Conservation (phyloP, 2,797 vertebrate species). For the Salarias fasciatus region DNA sequence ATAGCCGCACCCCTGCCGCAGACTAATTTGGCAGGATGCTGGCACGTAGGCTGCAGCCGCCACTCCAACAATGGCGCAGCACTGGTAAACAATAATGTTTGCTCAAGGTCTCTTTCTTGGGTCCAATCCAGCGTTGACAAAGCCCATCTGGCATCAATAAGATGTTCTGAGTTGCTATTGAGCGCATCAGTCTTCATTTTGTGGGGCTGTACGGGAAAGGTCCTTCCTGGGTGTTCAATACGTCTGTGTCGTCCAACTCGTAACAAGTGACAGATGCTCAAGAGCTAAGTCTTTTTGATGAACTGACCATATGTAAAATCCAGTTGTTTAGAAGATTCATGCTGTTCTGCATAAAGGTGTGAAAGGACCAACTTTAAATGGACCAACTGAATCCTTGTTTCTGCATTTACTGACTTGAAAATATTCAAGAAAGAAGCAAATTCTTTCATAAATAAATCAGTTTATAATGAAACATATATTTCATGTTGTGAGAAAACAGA, state of each 20-base stretch:
- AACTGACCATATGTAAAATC: slow-evolving; percentile 24
- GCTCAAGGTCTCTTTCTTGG: slow-evolving; percentile 79
- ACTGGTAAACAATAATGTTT: slow-evolving; percentile 83
- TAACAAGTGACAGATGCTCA: slow-evolving; percentile 64
- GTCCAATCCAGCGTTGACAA: slow-evolving; percentile 72
- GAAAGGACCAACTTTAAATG: no score
- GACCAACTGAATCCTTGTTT: no score
- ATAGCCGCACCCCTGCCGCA: slow-evolving; percentile 68
- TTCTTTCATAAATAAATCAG: no score
- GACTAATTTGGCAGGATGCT: slow-evolving; percentile 80
- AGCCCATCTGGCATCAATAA: slow-evolving; percentile 81
- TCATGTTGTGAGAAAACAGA: no score
- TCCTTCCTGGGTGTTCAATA: slow-evolving; percentile 44
- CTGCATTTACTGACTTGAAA: no score
- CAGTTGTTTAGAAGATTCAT: no score
- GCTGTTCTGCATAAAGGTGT: slow-evolving; percentile 1
- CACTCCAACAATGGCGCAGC: slow-evolving; percentile 65
- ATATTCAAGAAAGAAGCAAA: no score
- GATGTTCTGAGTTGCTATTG: slow-evolving; percentile 73
- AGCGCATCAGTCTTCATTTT: slow-evolving; percentile 73
- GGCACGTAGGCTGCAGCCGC: slow-evolving; percentile 64
- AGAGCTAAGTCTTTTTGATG: slow-evolving; percentile 49
- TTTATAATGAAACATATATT: no score
- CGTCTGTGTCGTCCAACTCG: slow-evolving; percentile 38
- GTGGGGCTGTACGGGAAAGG: slow-evolving; percentile 42